These are phyloP conservation scores for Enhydra lutris DNA, from an alignment of 2,113 vertebrate genomes.

Conservation along the genomic window DNA sequence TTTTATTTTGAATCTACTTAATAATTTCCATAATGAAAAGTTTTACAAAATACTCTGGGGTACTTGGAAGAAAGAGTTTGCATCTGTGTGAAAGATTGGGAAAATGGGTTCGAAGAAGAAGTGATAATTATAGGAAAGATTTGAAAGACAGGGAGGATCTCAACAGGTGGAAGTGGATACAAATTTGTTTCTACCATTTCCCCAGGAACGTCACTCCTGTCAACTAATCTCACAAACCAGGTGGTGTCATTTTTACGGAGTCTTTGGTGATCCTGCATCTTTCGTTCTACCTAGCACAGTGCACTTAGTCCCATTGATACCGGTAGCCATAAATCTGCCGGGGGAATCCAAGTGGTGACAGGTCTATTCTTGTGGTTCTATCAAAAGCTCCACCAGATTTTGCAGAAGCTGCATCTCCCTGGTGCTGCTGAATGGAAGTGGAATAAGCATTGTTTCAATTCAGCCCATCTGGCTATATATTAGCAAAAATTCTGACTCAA, in stretches of 20 bases:
- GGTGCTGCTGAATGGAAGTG: neutral
- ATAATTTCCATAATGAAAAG: neutral
- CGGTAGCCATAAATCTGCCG: neutral
- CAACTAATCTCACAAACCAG: neutral
- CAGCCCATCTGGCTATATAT: neutral
- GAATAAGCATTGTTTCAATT: neutral
- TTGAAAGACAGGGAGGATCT: neutral
- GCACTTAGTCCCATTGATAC: neutral
- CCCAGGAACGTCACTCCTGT: neutral
- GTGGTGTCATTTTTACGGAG: too few relatives aligned
- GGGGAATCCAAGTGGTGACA: neutral
- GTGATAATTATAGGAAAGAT: neutral
- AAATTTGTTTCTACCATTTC: neutral
- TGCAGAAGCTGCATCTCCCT: neutral
- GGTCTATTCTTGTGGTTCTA: neutral
- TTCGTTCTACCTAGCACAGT: neutral
- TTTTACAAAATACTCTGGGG: neutral
- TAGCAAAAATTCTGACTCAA: neutral
- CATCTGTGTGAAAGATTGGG: neutral
- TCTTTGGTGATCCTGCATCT: neutral
- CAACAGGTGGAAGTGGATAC: neutral
- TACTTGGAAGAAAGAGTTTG: neutral
- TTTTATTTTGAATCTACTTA: neutral
- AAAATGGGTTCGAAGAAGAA: neutral
- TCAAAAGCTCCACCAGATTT: neutral